Percentiles rank a stretch among this genome's conserved stretches.
Evolutionary conservation across 2,888 invertebrate genomes (phyloP).

Genomic region (Calameuta pallipes): DNA sequence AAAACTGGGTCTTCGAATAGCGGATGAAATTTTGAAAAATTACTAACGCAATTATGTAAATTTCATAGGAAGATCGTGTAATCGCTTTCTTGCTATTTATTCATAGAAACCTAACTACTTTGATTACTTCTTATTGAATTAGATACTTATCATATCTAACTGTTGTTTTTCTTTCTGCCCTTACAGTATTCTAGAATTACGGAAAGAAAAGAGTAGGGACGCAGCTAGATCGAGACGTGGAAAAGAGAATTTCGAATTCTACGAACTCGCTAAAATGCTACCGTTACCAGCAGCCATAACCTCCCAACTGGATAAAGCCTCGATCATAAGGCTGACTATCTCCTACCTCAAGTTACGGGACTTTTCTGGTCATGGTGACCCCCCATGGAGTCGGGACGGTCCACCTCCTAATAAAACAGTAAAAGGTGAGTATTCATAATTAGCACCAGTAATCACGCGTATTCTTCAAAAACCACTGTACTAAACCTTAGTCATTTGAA

Average conservation of each 20-base stretch:
- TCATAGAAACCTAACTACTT: too few relatives aligned
- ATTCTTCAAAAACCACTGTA: too few relatives aligned
- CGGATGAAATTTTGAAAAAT: too few relatives aligned
- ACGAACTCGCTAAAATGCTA: constrained; percentile 94
- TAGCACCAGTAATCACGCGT: too few relatives aligned
- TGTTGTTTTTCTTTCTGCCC: constrained; percentile 42
- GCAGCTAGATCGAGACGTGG: constrained; percentile 92
- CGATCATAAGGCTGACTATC: constrained; percentile 95
- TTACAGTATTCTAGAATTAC: constrained; percentile 91
- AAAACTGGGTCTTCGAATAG: too few relatives aligned
- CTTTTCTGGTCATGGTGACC: constrained; percentile 95
- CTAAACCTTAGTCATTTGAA: too few relatives aligned
- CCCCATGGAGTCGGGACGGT: constrained; percentile 91
- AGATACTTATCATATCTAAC: neutral
- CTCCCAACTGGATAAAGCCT: constrained; percentile 94
- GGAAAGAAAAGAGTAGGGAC: constrained; percentile 94
- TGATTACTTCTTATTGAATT: neutral
- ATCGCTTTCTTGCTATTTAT: too few relatives aligned
- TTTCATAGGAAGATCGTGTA: too few relatives aligned
- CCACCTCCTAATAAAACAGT: constrained; percentile 82
- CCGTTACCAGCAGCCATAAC: constrained; percentile 92
- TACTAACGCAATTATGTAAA: too few relatives aligned
- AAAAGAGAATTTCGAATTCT: constrained; percentile 97
- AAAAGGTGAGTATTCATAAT: constrained; percentile 76
- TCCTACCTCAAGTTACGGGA: constrained; percentile 94